Percentiles rank a stretch among this genome's conserved stretches.
phyloP scores from a whole-genome alignment of 2,888 invertebrate species.

The Tubulanus polymorphus region DNA sequence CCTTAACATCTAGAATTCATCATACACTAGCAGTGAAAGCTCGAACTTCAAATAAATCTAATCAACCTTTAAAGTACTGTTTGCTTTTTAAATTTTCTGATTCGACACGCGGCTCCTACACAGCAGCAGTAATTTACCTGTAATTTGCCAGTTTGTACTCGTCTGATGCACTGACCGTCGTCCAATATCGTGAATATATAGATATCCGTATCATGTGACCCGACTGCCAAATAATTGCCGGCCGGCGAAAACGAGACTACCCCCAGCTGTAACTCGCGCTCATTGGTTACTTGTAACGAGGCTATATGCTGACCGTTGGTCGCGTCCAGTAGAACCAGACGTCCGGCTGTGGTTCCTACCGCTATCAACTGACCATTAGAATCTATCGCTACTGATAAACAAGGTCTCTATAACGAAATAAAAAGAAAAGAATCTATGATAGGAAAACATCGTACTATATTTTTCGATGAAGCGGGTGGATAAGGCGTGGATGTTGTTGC shows the following conservation, averaged over 20 bases:
- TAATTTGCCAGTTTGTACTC: constrained; percentile 26
- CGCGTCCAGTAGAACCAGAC: constrained; percentile 78
- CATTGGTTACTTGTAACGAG: constrained; percentile 80
- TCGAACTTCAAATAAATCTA: too few species aligned
- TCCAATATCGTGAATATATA: constrained; percentile 79
- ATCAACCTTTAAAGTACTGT: too few species aligned
- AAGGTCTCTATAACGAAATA: constrained; percentile 67
- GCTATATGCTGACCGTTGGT: constrained; percentile 81
- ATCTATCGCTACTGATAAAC: constrained; percentile 81
- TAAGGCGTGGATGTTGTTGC: too few species aligned
- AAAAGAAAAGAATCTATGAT: too few species aligned
- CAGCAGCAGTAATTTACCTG: constrained; percentile 33
- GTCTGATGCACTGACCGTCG: constrained; percentile 79
- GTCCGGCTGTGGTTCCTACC: constrained; percentile 85
- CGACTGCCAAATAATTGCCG: constrained; percentile 81
- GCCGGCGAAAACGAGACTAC: constrained; percentile 85
- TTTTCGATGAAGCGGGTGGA: too few species aligned
- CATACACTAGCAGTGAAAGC: too few species aligned
- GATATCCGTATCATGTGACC: constrained; percentile 83
- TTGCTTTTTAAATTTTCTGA: too few species aligned
- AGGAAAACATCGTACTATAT: too few species aligned
- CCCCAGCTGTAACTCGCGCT: constrained; percentile 78
- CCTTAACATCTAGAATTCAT: too few species aligned
- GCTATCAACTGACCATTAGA: constrained; percentile 82
- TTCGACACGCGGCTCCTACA: too few species aligned